Evolutionary conservation across 2,113 vertebrate species (phyloP), one percentile per base, ranked within the genome.

Genomic region (Bagarius yarrelli): DNA sequence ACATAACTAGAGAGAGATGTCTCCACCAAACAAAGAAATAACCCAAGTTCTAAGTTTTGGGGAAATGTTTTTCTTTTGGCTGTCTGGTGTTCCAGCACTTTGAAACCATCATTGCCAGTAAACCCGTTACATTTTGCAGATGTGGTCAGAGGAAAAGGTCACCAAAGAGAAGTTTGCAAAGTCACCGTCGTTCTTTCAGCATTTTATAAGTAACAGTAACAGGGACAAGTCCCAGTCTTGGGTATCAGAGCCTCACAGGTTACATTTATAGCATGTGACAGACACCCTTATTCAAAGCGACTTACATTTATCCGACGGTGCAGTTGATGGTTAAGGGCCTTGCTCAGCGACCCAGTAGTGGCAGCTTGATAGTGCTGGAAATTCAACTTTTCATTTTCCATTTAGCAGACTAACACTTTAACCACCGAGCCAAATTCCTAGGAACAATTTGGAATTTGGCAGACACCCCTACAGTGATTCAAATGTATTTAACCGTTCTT

Each of bases 61-160:
- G 30, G 23, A 59, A 57, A 44, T 47, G 56, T 60, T 60, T 76
- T 9, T 76, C 47, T 76, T 36, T 64, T 55, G 21, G 18, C 47
- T 55, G 60, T 36, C 19, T 66, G 47, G 34, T 76, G 74, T 76
- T 76, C 74, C 74, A 59, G 74, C 36, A 59, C 56, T 60, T 60
- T 47, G 44, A 47, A 71, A 70, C 57, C 5, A 30, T 40, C 64
- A 61, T 40, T 77, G 76, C 67, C 79, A 81, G 79, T 84, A 84
- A 81, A 74, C 59, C 21, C 50, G 14, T 74, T 74, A 47, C 27
- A 56, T 77, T 69, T 67, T 44, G 21, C 79, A 74, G 60, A 60
- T 78, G 79, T 44, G 79, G 59, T 44, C 61, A 50, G 64, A 36
- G 53, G 0, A 15, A 55, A 76, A 34, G 56, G 78, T 80, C 78